Evolutionary conservation across 1,140 invertebrate genomes (phyloP), one percentile per base, ranked within the genome.

Genomic region (Uloborus diversus): DNA sequence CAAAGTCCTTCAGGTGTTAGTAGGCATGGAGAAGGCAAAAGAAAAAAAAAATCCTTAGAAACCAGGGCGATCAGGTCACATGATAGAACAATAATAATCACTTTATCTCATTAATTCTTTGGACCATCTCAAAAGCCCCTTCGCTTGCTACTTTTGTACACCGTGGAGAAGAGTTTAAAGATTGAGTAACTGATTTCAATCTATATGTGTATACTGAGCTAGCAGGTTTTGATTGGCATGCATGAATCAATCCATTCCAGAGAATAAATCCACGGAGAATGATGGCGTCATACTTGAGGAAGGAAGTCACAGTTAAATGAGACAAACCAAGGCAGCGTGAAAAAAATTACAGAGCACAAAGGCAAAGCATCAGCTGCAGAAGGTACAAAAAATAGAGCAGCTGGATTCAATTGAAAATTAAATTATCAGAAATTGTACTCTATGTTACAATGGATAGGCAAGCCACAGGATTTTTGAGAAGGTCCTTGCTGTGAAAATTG

Each of bases 91-190:
- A 79, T 14, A 57, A 57, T 49, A 9, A 80, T 73, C n/a, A 51
- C 32, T 53, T 37, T 53, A 90, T 61, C 28, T 61, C 32, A 64
- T 51, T 76, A 32, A 66, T 37, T 23, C 20, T 91, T 94, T 95
- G 94, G 94, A 95, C 94, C 94, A 96, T 95, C 94, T 95, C 94
- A 95, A 95, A 95, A 95, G 94, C 94, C 94, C 93, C 90, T 92
- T 92, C 90, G 88, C 89, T 89, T 88, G 79, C 79, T 80, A 70
- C 68, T 62, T 62, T 57, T 79, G 37, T 59, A 76, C n/a, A 49
- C 61, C 32, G 57, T 68, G 64, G 69, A 66, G 73, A 49, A 65
- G 14, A 61, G 35, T 47, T 59, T 49, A 69, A 62, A 64, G 66
- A 42, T 62, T 23, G 57, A 49, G 79, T 80, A 66, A n/a, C n/a